phyloP scores from a whole-genome alignment of 2,113 vertebrate genomes.

The sheep (Ovis aries) region ARS-UI_Ramb_v3.0 NC_056060.1:38451501-38452000 shows the following conservation, averaged over 20 bases:
- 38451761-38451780: neutral
- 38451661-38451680: neutral
- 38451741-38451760: neutral
- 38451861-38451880: neutral
- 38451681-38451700: neutral
- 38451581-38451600: neutral
- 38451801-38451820: neutral
- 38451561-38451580: neutral
- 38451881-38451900: neutral
- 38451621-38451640: neutral
- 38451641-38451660: neutral
- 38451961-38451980: neutral
- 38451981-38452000: neutral
- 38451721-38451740: neutral
- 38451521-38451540: neutral
- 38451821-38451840: neutral
- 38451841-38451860: neutral
- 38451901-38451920: neutral
- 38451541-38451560: neutral
- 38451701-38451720: neutral
- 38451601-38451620: neutral
- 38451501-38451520: neutral
- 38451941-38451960: neutral
- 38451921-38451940: neutral
- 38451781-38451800: neutral